Base-by-base conservation (phyloP, 2,113 vertebrate genomes). In the Prunella himalayana region DNA sequence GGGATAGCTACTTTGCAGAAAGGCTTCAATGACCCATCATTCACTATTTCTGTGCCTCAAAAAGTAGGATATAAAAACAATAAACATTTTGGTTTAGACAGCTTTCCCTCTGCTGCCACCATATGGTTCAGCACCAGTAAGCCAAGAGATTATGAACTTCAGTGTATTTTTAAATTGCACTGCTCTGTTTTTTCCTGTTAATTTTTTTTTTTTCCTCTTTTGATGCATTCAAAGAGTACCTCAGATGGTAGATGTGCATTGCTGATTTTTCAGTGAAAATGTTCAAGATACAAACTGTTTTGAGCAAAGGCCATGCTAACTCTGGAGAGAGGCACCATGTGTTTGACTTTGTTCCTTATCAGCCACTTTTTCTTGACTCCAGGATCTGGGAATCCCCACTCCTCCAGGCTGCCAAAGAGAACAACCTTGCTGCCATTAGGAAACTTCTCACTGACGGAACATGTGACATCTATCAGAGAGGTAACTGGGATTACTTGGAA, bases 331-430 rank as follows among this genome's bases (percentile, higher is more conserved):
- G 28, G 47, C 30, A 54, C 30, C 18, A 3, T 21, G 12, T 75
- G 7, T 57, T 73, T 77, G 12, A 8, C 11, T 31, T 16, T 23
- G 6, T 39, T 84, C 13, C 82, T 92, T 45, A 95, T 18, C 35
- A 68, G 17, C 9, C 25, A 6, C 54, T 37, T 92, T 75, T 68
- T 90, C 64, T 66, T 91, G 25, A 53, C 53, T 66, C 5, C 73
- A 99, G 99, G 94, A 98, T 98, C 70, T 98, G 98, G 86, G 99
- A 99, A 59, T 98, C 98, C 33, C 99, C 99, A 15, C 98, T 99
- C 53, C 98, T 99, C 85, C 98, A 97, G 42, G 99, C 98, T 83
- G 98, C 99, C 77, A 99, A 99, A 86, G 97, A 97, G 66, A 99
- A 99, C 66, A 98, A 98, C 54, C 97, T 98, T 18, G 96, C 96